phyloP scores from a whole-genome alignment of 2,113 vertebrate species.

The Dolichallabes microphthalmus region DNA sequence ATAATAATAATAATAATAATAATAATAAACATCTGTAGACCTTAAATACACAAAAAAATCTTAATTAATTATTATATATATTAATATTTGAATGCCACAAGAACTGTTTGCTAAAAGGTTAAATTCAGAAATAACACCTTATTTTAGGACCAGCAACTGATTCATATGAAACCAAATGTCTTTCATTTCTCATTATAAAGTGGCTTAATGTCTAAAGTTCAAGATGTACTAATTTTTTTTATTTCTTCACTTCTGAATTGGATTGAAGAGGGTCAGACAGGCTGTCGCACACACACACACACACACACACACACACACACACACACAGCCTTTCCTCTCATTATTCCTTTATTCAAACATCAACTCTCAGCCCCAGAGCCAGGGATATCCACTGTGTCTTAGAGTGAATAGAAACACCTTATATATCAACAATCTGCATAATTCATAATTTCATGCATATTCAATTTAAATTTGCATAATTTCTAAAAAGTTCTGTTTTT shows the following conservation, averaged over 20 bases:
- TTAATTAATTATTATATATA: too few relatives aligned
- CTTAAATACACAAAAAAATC: too few relatives aligned
- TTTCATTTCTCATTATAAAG: too few relatives aligned
- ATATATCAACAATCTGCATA: constrained; percentile 4
- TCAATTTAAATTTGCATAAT: not conserved
- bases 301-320: not conserved
- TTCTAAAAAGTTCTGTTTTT: not conserved
- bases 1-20: too few relatives aligned
- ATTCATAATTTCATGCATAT: constrained; percentile 6
- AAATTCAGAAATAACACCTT: not conserved
- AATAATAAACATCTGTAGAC: too few relatives aligned
- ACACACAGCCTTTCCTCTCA: not conserved
- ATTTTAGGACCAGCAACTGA: not conserved
- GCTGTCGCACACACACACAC: constrained; percentile 64
- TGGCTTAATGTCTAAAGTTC: not conserved
- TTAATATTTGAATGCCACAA: too few relatives aligned
- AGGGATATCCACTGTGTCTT: constrained; percentile 16
- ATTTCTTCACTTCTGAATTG: constrained; percentile 86
- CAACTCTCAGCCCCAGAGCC: not conserved
- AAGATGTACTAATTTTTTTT: not conserved
- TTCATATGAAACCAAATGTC: too few relatives aligned
- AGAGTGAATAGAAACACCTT: not conserved
- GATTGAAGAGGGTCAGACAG: constrained; percentile 87
- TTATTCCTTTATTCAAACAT: constrained; percentile 10
- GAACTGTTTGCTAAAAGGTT: not conserved